Evolutionary conservation across 1,140 invertebrate species (phyloP).

Genomic region (Drosophila baimaii): DNA sequence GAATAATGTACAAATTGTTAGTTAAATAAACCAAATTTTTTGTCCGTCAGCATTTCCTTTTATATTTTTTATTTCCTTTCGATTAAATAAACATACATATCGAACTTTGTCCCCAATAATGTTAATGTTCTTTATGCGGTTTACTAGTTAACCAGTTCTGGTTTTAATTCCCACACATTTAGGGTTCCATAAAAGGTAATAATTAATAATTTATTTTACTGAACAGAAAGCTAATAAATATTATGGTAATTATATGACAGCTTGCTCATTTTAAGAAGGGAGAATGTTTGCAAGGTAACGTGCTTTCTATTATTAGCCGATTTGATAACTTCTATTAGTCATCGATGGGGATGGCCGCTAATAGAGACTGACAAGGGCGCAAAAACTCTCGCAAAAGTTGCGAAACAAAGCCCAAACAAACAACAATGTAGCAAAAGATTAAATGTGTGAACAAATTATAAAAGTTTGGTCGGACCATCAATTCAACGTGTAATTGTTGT

Average conservation of each 20-base stretch:
- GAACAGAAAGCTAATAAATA: constrained; percentile 40
- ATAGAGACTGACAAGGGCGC: constrained; percentile 16
- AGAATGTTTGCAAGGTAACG: constrained; percentile 52
- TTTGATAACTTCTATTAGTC: constrained; percentile 47
- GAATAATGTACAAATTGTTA: constrained; percentile 57
- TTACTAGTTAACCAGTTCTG: constrained; percentile 5
- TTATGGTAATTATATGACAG: constrained; percentile 59
- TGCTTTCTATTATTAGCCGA: constrained; percentile 64
- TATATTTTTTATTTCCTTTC: constrained; percentile 1
- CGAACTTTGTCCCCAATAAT: no score
- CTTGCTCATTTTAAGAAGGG: constrained; percentile 13
- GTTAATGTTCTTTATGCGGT: constrained; percentile 19
- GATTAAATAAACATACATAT: constrained; percentile 4
- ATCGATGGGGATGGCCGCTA: constrained; percentile 7
- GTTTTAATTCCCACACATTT: constrained; percentile 6
- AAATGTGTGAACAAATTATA: constrained; percentile 22
- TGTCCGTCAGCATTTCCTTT: constrained; percentile 7
- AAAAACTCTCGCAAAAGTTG: constrained; percentile 7
- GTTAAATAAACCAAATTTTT: constrained; percentile 62
- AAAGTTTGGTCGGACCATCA: constrained; percentile 2
- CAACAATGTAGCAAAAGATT: constrained; percentile 17
- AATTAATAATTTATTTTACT: constrained; percentile 33
- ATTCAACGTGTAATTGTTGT: not conserved
- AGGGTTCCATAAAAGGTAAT: not conserved
- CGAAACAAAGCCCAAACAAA: constrained; percentile 4